Conservation (phyloP, 2,113 vertebrate species). For the Odontophorus gujanensis region DNA sequence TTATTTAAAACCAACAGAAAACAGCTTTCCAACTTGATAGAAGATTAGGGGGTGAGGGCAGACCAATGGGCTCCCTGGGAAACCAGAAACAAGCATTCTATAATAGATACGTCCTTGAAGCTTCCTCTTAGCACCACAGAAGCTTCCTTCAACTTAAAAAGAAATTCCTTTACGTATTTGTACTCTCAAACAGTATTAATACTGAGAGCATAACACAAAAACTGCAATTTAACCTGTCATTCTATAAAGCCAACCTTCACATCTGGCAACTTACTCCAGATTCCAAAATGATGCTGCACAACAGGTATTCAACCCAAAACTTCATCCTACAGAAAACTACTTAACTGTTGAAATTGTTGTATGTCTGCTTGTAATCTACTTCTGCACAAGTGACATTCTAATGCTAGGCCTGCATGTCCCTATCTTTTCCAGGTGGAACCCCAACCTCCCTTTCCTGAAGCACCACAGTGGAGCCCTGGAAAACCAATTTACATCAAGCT, state of each 20-base stretch:
- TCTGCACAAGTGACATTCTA: neutral
- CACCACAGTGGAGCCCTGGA: neutral
- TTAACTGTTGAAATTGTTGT: neutral
- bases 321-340: constrained; percentile 15
- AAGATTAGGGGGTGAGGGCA: neutral
- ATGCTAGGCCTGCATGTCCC: neutral
- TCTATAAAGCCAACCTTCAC: neutral
- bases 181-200: too few species aligned
- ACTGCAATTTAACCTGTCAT: neutral
- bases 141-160: neutral
- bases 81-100: neutral
- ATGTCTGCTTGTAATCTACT: neutral
- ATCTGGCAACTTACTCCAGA: constrained; percentile 13
- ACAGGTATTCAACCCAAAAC: constrained; percentile 14
- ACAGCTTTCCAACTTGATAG: neutral
- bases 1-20: neutral
- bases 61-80: neutral
- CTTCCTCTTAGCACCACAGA: neutral
- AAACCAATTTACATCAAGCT: neutral
- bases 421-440: neutral
- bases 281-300: neutral
- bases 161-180: neutral
- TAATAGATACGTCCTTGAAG: neutral
- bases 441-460: neutral
- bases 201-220: neutral